Evolutionary conservation across 2,888 invertebrate species (phyloP), one percentile per base, ranked within the genome.

Genomic region (Tipula helvola): DNA sequence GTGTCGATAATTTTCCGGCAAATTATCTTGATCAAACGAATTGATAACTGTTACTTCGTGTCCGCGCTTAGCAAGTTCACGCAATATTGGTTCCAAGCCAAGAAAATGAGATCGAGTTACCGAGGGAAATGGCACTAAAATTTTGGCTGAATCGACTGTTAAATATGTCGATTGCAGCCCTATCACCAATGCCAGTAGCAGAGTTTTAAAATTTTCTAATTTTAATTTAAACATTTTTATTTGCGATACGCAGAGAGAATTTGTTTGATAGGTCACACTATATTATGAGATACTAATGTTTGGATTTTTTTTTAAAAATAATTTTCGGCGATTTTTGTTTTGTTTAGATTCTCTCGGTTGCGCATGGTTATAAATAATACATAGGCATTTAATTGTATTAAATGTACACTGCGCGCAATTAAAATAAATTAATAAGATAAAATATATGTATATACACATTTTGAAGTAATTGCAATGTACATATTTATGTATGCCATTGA

Each of bases 21-120:
- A 84, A 39, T 84, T 84, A 16, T 84, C 84, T 39, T 84, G 39
- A 84, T 36, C 84, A 84, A 84, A 84, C 41, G 84, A 84, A 84
- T 84, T 84, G 41, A 84, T 84, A 39, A 84, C 84, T 0, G 84
- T 84, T 5, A 84, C n/a, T 36, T 84, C 84, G 39, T 84, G 84
- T 0, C 84, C 84, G n/a, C 84, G 84, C 7, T 84, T 84, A n/a
- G 84, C 84, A 16, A 84, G 41, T 39, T 84, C 39, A 7, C 41
- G 16, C 16, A 84, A 39, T 16, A 84, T 84, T 39, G 84, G 41
- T 39, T 84, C 39, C 41, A 84, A 84, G n/a, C 84, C 84, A 84
- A 84, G 36, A 39, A 84, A 84, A 84, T 84, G 84, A 39, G 84
- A 84, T 5, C 41, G 84, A 3, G 84, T 41, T 39, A 84, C 84